A percentile compares a stretch with the other conserved stretches of the same genome.
phyloP scores from a whole-genome alignment of 2,888 invertebrate genomes.

The Yponomeuta plumbellus region DNA sequence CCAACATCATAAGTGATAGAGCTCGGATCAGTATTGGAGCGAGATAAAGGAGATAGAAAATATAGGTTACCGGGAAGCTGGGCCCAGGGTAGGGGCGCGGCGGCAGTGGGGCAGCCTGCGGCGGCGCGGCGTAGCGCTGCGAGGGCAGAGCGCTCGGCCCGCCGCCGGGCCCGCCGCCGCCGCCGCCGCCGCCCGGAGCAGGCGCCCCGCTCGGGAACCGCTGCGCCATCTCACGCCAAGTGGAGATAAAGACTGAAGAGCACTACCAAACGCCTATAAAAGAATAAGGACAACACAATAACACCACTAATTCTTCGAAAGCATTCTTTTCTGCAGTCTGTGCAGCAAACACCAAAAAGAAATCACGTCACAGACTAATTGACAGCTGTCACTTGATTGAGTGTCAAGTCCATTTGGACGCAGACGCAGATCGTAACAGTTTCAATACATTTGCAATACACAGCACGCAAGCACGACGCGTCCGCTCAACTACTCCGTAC shows the following conservation, averaged over 20 bases:
- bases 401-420: too few species aligned
- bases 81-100: slow-evolving; percentile 84
- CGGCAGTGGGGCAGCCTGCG: slow-evolving; percentile 79
- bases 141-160: slow-evolving; percentile 24
- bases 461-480: too few species aligned
- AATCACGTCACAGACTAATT: too few species aligned
- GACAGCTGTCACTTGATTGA: too few species aligned
- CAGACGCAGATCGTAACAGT: too few species aligned
- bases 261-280: neutral
- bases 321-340: too few species aligned
- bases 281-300: neutral
- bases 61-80: slow-evolving; percentile 82
- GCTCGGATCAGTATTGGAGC: too few species aligned
- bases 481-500: too few species aligned
- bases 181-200: slow-evolving; percentile 26
- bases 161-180: slow-evolving; percentile 31
- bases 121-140: slow-evolving; percentile 51
- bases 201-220: slow-evolving; percentile 55
- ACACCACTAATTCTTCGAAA: neutral
- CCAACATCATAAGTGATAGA: too few species aligned
- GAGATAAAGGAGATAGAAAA: neutral
- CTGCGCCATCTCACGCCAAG: slow-evolving; percentile 46
- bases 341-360: too few species aligned
- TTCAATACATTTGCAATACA: too few species aligned
- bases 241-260: neutral